phyloP scores from a whole-genome alignment of 2,888 invertebrate species.

The Eristalinus aeneus region DNA sequence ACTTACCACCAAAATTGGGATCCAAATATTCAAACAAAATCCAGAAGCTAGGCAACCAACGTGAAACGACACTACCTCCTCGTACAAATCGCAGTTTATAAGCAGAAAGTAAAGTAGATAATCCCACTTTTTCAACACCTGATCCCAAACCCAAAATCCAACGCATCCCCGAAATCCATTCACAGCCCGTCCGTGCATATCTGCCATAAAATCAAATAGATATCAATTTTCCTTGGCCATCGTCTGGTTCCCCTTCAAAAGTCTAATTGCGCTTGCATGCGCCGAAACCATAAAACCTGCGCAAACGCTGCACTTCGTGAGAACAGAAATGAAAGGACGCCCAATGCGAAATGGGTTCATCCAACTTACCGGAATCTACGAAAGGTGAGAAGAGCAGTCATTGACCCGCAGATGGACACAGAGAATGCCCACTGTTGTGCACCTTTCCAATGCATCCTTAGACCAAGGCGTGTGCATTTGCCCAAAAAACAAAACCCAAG shows the following conservation, averaged over 20 bases:
- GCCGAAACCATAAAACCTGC: constrained; percentile 29
- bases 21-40: too few relatives aligned
- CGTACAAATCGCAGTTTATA: too few relatives aligned
- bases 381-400: constrained; percentile 67
- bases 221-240: constrained; percentile 9
- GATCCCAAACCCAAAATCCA: background rate
- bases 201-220: constrained; percentile 35
- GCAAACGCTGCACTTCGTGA: constrained; percentile 28
- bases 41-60: too few relatives aligned
- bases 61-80: too few relatives aligned
- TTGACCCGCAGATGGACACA: constrained; percentile 62
- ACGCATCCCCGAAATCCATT: background rate
- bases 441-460: constrained; percentile 69
- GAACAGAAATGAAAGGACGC: constrained; percentile 41
- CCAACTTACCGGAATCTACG: constrained; percentile 65
- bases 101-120: too few relatives aligned
- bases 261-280: constrained; percentile 37
- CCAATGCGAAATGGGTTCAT: constrained; percentile 55
- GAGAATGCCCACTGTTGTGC: constrained; percentile 48
- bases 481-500: constrained; percentile 15
- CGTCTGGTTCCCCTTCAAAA: background rate
- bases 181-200: background rate
- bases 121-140: background rate
- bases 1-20: too few relatives aligned
- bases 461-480: constrained; percentile 53